Evolutionary conservation across 2,888 invertebrate species (phyloP), one percentile per base, ranked within the genome.

Genomic region (Perithous albicinctus): DNA sequence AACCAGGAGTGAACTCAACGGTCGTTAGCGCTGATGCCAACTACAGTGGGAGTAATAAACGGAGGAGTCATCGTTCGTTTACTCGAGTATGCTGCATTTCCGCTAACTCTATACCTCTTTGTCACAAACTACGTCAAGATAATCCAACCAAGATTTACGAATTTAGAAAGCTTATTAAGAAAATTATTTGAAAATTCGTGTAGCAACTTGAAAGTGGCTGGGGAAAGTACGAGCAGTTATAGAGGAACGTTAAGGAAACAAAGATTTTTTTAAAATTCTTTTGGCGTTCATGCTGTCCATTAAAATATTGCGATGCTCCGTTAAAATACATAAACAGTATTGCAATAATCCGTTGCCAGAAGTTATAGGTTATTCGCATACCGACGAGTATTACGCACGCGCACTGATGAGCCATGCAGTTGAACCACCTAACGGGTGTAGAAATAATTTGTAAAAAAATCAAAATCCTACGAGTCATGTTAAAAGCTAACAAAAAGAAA

Each of bases 351-450:
- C 20, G 4, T 1, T 10, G 23, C 8, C 38, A 54, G 0, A 38
- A 54, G 8, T 35, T 69, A 8, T 35, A 38, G 38, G 38, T 54
- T 38, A 67, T 69, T 54, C 35, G 15, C 54, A 54, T 69, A 51
- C 38, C 54, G 26, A 54, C n/a, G 67, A 15, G 67, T 38, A 54
- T 54, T 38, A 54, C 54, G 38, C 67, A 26, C 38, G 38, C 67
- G 69, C 51, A 26, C 46, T 7, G 66, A 18, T 54, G 54, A 54
- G n/a, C 35, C 38, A 26, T 26, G 43, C 41, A 38, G 54, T 56
- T 15, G 5, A 38, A 54, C 7, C 54, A 54, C 35, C 12, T 18
- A 51, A 32, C 67, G 51, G 67, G 20, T 35, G 67, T 32, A n/a
- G n/a, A n/a, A n/a, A n/a, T n/a, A n/a, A n/a, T n/a, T n/a, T n/a